Conservation (phyloP, 2,888 invertebrate genomes). For the Disparrhopalites patrizii region DNA sequence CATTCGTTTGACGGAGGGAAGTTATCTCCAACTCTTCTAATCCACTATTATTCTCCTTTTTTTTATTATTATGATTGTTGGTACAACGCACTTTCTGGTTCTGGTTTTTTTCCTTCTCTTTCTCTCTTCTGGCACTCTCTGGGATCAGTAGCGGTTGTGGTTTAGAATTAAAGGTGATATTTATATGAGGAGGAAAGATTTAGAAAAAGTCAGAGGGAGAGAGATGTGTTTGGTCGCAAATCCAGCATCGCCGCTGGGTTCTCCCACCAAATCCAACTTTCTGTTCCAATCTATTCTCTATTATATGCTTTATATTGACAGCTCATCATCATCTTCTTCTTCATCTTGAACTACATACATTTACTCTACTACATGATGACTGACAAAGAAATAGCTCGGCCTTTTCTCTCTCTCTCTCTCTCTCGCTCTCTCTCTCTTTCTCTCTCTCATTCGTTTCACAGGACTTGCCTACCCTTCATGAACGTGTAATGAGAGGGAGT, state of each 20-base stretch:
- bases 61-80: neutral
- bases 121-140: neutral
- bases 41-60: neutral
- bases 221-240: conserved; percentile 20
- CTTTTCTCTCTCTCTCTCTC: conserved; percentile 1
- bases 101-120: neutral
- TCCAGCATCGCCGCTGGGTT: conserved; percentile 24
- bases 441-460: neutral
- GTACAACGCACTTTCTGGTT: neutral
- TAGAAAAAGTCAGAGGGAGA: too few species aligned
- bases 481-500: conserved; percentile 5
- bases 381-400: conserved; percentile 18
- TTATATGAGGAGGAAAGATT: conserved; percentile 4
- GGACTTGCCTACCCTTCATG: neutral
- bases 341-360: conserved; percentile 4
- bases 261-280: conserved; percentile 18
- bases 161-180: neutral
- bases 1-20: too few species aligned
- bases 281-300: conserved; percentile 14
- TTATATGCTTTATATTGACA: conserved; percentile 28
- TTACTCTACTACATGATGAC: conserved; percentile 13
- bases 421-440: neutral
- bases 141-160: neutral
- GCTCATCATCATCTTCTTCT: conserved; percentile 24
- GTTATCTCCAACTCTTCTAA: too few species aligned